Evolutionary conservation across 1,140 invertebrate genomes (phyloP), one percentile per base, ranked within the genome.

Genomic region (Atopsyche davidsoni): DNA sequence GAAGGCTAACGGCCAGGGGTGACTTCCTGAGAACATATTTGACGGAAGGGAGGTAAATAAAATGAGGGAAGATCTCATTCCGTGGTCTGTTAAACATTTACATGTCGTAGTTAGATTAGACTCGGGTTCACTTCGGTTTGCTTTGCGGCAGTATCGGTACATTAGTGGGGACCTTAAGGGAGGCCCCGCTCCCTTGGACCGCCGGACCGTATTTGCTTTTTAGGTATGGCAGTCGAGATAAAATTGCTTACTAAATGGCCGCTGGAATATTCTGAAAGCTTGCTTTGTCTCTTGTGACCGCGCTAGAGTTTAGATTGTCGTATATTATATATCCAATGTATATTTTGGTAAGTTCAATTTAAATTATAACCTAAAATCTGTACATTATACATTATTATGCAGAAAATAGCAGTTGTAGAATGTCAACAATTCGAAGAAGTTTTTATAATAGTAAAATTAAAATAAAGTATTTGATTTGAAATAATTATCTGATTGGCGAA

Each of bases 81-180:
- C 53, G 57, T 58, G 57, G 57, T 58, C 57, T 58, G 57, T 58
- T 58, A 52, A 55, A 55, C 57, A 58, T 58, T 58, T 55, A 58
- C 57, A 58, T 58, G 57, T 51, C 50, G 55, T 47, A 41, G 43
- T 51, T 52, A 55, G 56, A 58, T 58, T 58, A 55, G 52, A 55
- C 52, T 16, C 28, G 54, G 38, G 25, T 43, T 25, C 49, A 35
- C 42, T 43, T 43, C 13, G 36, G 46, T 45, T 56, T 51, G 44
- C 53, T 56, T 45, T 56, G 38, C 11, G 49, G 39, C 28, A 17
- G 34, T 9, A 6, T 18, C 32, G 2, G 19, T 22, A 31, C 22
- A 36, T 23, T 44, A 41, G 39, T 31, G 41, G 41, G 21, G 48
- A 36, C 16, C 42, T 23, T 38, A 16, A 46, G 42, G 38, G 43